phyloP scores from a whole-genome alignment of 2,888 invertebrate species.

The Plusia festucae region DNA sequence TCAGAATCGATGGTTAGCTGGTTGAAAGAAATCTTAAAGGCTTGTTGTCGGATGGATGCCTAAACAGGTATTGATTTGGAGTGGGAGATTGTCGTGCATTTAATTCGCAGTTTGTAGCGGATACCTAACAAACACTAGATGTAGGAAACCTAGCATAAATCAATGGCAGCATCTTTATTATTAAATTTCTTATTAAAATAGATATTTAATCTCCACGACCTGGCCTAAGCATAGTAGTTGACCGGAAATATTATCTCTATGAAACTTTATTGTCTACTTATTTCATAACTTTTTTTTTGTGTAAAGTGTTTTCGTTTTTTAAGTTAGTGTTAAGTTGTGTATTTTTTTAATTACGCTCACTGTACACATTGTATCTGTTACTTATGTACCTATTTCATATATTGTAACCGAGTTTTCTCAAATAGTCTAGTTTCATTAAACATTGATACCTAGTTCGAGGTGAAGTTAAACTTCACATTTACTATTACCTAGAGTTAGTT shows the following conservation, averaged over 20 bases:
- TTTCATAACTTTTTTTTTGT: constrained; percentile 5
- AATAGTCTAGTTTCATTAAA: constrained; percentile 62
- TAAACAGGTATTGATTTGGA: constrained; percentile 66
- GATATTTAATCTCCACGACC: constrained; percentile 40
- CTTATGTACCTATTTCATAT: constrained; percentile 51
- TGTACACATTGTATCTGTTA: constrained; percentile 74
- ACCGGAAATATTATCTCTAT: constrained; percentile 1
- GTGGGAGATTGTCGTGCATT: constrained; percentile 82
- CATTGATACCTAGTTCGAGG: constrained; percentile 63
- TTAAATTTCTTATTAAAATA: constrained; percentile 55
- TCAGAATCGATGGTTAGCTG: constrained; percentile 31
- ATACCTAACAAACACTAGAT: constrained; percentile 74
- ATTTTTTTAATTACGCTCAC: constrained; percentile 64
- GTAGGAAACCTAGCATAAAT: constrained; percentile 67
- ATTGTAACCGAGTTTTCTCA: constrained; percentile 60
- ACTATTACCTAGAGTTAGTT: constrained; percentile 72
- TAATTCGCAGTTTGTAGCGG: constrained; percentile 83
- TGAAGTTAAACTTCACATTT: constrained; percentile 83
- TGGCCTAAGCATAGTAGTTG: constrained; percentile 69
- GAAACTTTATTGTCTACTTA: neutral
- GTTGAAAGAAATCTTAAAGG: constrained; percentile 39
- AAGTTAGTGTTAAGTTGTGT: constrained; percentile 15
- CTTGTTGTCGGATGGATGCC: constrained; percentile 66
- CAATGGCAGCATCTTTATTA: constrained; percentile 56
- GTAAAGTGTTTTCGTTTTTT: constrained; percentile 20